Base-by-base conservation (phyloP, 2,113 vertebrate species). In the Calypte anna region DNA sequence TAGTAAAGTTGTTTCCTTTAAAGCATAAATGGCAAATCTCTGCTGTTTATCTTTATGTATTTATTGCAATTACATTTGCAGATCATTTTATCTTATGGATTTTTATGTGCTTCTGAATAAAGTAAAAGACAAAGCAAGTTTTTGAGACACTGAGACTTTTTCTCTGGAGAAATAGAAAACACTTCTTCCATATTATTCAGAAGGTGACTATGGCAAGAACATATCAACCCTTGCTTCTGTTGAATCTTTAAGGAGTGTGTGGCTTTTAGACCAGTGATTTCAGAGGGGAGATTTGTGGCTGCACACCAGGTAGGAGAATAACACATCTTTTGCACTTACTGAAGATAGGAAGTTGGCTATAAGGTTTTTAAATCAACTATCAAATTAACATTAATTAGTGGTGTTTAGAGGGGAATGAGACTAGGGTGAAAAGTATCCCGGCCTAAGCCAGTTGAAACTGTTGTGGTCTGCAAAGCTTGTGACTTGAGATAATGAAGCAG, bases 11-110 rank as follows among this genome's bases (percentile, higher is more conserved):
- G n/a, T 80, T 94, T 77, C 68, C 44, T 93, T 91, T 85, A 79
- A 91, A 88, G 33, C 3, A 0, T 43, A 86, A 80, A 90, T 63
- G n/a, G 51, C 77, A 96, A 94, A 83, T 63, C 53, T 30, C 51
- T 85, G 46, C 85, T 58, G 62, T 86, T 94, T 91, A 72, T 94
- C 94, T 96, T 75, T 63, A 73, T 86, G 30, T 77, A 86, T 93
- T 91, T 91, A 66, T 90, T 94, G 21, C 55, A 77, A 90, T 95
- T 93, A 88, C n/a, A 78, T 92, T 90, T 92, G 82, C 57, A 92
- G 78, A 86, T 96, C 12, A 91, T 91, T 92, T 94, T 78, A 59
- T 86, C 72, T 69, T 38, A 8, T 31, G 48, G 59, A 51, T 80
- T 88, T 93, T 88, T 94, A 43, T 77, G 95, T 96, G 63, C 33